These are phyloP conservation scores for Acrobeloides nanus DNA, from an alignment of 2,888 invertebrate genomes.

Conservation along the genomic window DNA sequence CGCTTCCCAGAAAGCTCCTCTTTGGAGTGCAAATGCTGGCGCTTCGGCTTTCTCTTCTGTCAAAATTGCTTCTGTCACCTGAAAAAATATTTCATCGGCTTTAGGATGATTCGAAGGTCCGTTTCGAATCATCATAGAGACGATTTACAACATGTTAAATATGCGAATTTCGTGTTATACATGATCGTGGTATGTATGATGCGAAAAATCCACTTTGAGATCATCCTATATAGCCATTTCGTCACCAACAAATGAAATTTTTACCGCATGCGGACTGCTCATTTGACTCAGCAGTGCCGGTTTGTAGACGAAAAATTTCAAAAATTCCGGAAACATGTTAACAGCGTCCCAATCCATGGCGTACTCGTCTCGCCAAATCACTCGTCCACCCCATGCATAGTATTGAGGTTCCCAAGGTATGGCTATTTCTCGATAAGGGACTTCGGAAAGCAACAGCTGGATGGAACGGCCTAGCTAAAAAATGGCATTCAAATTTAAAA, in stretches of 20 bases:
- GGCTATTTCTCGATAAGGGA: conserved; percentile 64
- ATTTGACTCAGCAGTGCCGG: conserved; percentile 40
- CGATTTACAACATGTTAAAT: too few relatives aligned
- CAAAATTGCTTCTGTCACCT: conserved; percentile 34
- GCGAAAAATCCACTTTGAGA: too few relatives aligned
- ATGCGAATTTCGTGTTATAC: too few relatives aligned
- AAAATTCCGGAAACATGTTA: conserved; percentile 73
- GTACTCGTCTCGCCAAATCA: conserved; percentile 66
- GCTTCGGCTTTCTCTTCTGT: conserved; percentile 33
- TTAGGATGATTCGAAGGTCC: too few relatives aligned
- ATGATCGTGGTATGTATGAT: too few relatives aligned
- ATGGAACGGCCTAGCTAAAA: conserved; percentile 74
- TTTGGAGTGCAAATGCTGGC: conserved; percentile 35
- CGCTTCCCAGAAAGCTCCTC: conserved; percentile 46
- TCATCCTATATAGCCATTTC: background rate
- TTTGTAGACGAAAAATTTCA: conserved; percentile 56
- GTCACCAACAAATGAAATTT: too few relatives aligned
- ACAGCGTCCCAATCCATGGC: conserved; percentile 83
- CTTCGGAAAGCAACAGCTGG: conserved; percentile 75
- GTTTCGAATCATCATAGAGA: too few relatives aligned
- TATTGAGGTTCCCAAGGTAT: conserved; percentile 40
- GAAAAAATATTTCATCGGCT: conserved; percentile 7
- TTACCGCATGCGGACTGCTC: conserved; percentile 39
- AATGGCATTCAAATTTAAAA: too few relatives aligned
- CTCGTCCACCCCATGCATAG: too few relatives aligned